Base-by-base conservation (phyloP, 2,888 invertebrate species). In the Desoria tigrina region DNA sequence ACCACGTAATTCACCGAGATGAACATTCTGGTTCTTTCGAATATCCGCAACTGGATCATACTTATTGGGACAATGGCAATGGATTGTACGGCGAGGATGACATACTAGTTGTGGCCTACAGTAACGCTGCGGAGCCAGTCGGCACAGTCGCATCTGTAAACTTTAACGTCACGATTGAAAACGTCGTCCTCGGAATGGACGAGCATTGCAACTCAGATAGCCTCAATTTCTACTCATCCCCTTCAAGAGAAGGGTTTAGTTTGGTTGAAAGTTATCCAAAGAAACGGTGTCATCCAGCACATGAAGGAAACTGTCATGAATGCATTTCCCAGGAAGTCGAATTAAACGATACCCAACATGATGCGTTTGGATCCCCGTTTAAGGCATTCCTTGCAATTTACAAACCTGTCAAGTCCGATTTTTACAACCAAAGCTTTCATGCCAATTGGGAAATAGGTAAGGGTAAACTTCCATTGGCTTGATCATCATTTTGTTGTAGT, bases 141-240 rank as follows among this genome's bases (percentile, higher is more conserved):
- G 16, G n/a, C n/a, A 14, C 54, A 56, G 6, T 21, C n/a, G 21
- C 54, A 56, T 50, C 61, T 11, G 54, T 53, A 16, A 58, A 63
- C 21, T 61, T 68, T 24, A 65, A 58, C 28, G 61, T 42, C 37
- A 49, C 6, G 2, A 27, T 58, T n/a, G 68, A 64, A 0, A 27
- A 50, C 9, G 51, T 54, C 14, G 26, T 28, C 14, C 50, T 51
- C 14, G 61, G 51, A 16, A 23, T 18, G 26, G 45, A 18, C 24
- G 42, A 49, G 1, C 27, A 27, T 42, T 68, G 68, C 49, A 26
- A 39, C 0, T 65, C 53, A 21, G 68, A 65, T 21, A 53, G 53
- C 1, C 26, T 68, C 2, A 58, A 61, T 2, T 64, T 68, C 24
- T 68, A 68, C 28, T 56, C 64, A 26, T 51, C 63, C n/a, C 67